Percentiles rank a stretch among this genome's conserved stretches.
Evolutionary conservation across 2,113 vertebrate species (phyloP).

Genomic region (Fregata magnificens): DNA sequence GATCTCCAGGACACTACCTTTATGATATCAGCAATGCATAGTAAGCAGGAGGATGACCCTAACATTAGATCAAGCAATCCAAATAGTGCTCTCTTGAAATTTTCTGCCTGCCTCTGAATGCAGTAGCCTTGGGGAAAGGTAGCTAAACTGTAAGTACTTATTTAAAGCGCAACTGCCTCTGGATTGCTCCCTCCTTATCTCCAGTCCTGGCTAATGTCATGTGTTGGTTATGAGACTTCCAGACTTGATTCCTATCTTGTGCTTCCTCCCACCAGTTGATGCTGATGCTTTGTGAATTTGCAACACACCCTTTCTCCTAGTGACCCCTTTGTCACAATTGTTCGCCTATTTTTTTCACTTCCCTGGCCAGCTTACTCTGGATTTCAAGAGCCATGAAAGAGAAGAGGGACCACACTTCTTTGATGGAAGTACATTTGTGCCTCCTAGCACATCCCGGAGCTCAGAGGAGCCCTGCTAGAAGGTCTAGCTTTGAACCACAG

Average conservation of each 20-base stretch:
- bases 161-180: conserved; percentile 33
- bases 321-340: background rate
- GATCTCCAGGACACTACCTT: background rate
- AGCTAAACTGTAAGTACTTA: background rate
- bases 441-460: background rate
- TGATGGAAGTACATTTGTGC: background rate
- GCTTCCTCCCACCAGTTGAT: background rate
- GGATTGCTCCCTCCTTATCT: conserved; percentile 26
- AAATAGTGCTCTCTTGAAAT: background rate
- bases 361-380: background rate
- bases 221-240: background rate
- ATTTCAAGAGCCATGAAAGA: background rate
- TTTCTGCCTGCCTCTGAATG: background rate
- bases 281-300: background rate
- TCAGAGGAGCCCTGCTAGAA: background rate
- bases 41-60: background rate
- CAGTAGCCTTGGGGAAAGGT: background rate
- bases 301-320: background rate
- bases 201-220: background rate
- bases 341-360: background rate
- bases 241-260: conserved; percentile 7
- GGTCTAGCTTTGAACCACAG: background rate
- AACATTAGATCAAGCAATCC: background rate
- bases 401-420: background rate
- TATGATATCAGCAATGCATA: background rate